Evolutionary conservation across 2,888 invertebrate species (phyloP), one percentile per base, ranked within the genome.

Genomic region (Blomia tropicalis): DNA sequence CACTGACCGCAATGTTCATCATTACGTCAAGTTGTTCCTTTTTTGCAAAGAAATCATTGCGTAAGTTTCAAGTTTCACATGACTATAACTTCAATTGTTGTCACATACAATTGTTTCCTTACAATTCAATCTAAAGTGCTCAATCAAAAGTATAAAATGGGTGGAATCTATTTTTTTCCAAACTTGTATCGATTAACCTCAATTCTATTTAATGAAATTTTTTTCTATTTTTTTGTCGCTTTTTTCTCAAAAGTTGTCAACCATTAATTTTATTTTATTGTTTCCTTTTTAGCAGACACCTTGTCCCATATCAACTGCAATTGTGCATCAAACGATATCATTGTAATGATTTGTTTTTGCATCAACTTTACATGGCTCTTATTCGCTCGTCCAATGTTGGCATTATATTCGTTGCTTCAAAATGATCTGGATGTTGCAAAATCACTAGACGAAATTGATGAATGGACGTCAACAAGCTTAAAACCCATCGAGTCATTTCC

Each of bases 361-460:
- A 64, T 66, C 36, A 68, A 68, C 60, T 66, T 67, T 36, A 66
- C 67, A 29, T 68, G 68, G 68, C 65, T 68, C 1, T 61, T 68
- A 4, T 29, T 67, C 0, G 62, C 67, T 7, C 63, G 68, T 4
- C 68, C 68, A 4, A 36, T 68, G 29, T 63, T 67, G 7, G 61
- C 67, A 32, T 65, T 68, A 23, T 65, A 64, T 25, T 64, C 67
- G 2, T 61, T 67, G 1, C 59, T 66, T 47, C 63, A 61, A 51
- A 63, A 66, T 43, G 59, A 56, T 7, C 60, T 61, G 23, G 66
- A 64, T 19, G n/a, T n/a, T n/a, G n/a, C n/a, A n/a, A n/a, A n/a
- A n/a, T 11, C 36, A 11, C 17, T 36, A 36, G 36, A 36, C 36
- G 17, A 7, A 11, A 36, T 17, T 36, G 36, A 36, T 36, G 7